Conservation (phyloP, 2,888 invertebrate species). For the Poecilus cupreus region DNA sequence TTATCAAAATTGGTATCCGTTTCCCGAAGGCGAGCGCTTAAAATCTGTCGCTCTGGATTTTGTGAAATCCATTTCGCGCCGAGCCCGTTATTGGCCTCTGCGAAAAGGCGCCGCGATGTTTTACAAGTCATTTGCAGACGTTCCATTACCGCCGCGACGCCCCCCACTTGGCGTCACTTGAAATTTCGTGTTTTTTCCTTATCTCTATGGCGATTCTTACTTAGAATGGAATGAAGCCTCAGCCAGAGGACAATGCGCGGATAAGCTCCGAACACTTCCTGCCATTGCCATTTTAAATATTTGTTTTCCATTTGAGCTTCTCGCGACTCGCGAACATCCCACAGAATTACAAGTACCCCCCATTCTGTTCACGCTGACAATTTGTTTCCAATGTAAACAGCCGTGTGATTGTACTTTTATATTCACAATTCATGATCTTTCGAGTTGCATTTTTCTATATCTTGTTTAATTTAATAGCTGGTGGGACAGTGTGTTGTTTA, state of each 20-base stretch:
- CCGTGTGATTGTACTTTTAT: constrained; percentile 11
- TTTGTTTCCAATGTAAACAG: constrained; percentile 27
- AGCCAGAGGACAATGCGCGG: not conserved
- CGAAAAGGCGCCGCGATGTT: constrained; percentile 17
- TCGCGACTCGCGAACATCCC: constrained; percentile 23
- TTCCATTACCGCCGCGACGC: constrained; percentile 26
- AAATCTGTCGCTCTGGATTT: constrained; percentile 46
- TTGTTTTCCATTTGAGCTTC: constrained; percentile 37
- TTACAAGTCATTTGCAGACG: constrained; percentile 57
- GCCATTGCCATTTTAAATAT: constrained; percentile 41
- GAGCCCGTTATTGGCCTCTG: constrained; percentile 20
- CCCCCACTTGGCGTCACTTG: not conserved
- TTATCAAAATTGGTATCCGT: constrained; percentile 53
- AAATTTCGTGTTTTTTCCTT: constrained; percentile 31
- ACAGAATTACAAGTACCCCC: constrained; percentile 23
- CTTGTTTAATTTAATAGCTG: no score
- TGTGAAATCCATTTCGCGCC: constrained; percentile 37
- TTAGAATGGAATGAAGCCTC: constrained; percentile 40
- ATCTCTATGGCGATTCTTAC: constrained; percentile 40
- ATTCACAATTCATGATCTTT: constrained; percentile 19
- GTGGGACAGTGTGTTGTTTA: no score
- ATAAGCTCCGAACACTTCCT: constrained; percentile 27
- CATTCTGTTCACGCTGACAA: not conserved
- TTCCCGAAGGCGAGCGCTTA: constrained; percentile 40
- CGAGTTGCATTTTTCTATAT: no score